These are phyloP conservation scores for Graphium colonna DNA, from an alignment of 2,888 invertebrate genomes.

Conservation along the genomic window DNA sequence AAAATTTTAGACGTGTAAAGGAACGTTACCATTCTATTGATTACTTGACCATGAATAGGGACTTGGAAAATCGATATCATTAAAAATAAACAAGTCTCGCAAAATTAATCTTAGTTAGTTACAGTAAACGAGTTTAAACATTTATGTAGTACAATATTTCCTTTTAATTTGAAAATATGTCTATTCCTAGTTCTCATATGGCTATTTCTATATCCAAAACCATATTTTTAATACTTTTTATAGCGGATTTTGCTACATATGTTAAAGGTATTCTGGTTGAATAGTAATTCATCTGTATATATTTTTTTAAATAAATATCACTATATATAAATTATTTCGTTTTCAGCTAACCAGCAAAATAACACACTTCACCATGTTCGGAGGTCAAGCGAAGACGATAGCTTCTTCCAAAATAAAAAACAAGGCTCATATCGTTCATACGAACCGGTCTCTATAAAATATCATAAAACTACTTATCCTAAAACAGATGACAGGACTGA, in stretches of 20 bases:
- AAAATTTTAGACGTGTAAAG: slow-evolving; percentile 24
- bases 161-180: slow-evolving; percentile 3
- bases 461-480: slow-evolving; percentile 58
- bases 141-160: not conserved
- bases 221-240: slow-evolving; percentile 36
- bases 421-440: slow-evolving; percentile 59
- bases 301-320: not conserved
- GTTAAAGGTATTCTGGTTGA: slow-evolving; percentile 36
- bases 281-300: too few species aligned
- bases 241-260: slow-evolving; percentile 37
- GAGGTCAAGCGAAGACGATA: slow-evolving; percentile 48
- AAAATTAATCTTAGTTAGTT: not conserved
- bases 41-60: slow-evolving; percentile 40
- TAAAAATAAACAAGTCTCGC: slow-evolving; percentile 34
- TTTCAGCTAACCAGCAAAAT: slow-evolving; percentile 55
- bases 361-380: slow-evolving; percentile 54
- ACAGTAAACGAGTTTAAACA: not conserved
- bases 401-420: slow-evolving; percentile 54
- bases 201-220: slow-evolving; percentile 33
- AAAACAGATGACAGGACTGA: slow-evolving; percentile 58
- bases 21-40: slow-evolving; percentile 32
- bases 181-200: slow-evolving; percentile 27
- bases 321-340: not conserved
- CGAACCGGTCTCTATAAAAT: slow-evolving; percentile 60
- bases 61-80: slow-evolving; percentile 28